A percentile compares a stretch with the other conserved stretches of the same genome.
phyloP scores from a whole-genome alignment of 2,113 vertebrate species.

The Pangasianodon hypophthalmus region DNA sequence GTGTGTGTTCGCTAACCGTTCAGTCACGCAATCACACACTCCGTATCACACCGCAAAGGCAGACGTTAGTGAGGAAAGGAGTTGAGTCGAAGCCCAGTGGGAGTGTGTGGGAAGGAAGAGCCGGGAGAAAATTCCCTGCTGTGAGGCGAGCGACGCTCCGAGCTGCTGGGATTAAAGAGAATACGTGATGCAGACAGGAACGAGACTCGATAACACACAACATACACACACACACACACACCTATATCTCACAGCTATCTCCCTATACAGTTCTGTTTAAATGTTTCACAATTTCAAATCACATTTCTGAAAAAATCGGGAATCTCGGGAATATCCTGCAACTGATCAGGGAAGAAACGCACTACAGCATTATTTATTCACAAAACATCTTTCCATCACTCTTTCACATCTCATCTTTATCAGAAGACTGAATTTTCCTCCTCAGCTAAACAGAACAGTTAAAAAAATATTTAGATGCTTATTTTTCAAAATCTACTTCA shows the following conservation, averaged over 20 bases:
- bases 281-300: neutral
- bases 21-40: constrained; percentile 16
- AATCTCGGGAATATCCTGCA: neutral
- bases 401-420: neutral
- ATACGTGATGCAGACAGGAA: constrained; percentile 30
- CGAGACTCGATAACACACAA: neutral
- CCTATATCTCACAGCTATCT: neutral
- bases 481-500: neutral
- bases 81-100: neutral
- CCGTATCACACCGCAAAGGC: neutral
- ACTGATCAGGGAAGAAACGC: neutral
- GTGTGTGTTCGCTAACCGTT: neutral
- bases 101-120: neutral
- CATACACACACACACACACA: constrained; percentile 7
- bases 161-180: constrained; percentile 39
- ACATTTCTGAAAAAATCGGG: neutral
- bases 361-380: neutral
- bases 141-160: neutral
- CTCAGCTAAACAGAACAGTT: too few relatives aligned
- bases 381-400: neutral
- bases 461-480: neutral
- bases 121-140: neutral
- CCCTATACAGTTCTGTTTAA: neutral
- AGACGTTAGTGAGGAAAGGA: neutral
- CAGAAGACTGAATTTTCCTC: neutral